Evolutionary conservation across 2,113 vertebrate genomes (phyloP).

Genomic region (Pholis gunnellus): DNA sequence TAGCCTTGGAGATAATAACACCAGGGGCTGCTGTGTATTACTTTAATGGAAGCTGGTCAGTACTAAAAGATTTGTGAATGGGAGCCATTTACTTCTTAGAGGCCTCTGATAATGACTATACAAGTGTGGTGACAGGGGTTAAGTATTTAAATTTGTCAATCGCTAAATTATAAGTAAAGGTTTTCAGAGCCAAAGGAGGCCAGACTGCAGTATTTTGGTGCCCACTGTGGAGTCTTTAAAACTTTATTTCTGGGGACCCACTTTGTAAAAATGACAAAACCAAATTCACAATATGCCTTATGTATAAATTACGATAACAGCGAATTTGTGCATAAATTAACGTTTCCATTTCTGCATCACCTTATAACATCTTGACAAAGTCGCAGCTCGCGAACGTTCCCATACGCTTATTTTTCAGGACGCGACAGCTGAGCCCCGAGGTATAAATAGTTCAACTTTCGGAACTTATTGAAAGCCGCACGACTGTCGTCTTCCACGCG

Average conservation of each 20-base stretch:
- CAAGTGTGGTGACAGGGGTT: constrained; percentile 21
- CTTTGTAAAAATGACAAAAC: background rate
- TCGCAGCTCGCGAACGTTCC: too few relatives aligned
- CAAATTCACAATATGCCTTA: background rate
- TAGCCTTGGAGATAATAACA: constrained; percentile 23
- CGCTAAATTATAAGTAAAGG: constrained; percentile 25
- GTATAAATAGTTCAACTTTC: background rate
- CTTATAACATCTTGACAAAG: background rate
- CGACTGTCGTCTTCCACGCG: too few relatives aligned
- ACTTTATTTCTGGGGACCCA: background rate
- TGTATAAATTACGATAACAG: background rate
- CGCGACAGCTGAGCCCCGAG: background rate
- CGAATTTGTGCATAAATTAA: background rate
- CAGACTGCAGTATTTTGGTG: constrained; percentile 9
- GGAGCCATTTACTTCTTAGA: constrained; percentile 31
- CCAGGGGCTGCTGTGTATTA: constrained; percentile 1
- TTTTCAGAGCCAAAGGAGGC: constrained; percentile 36
- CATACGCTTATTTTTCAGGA: too few relatives aligned
- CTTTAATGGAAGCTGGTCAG: constrained; percentile 29
- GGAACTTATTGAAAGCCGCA: background rate
- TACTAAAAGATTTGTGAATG: background rate
- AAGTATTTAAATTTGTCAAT: constrained; percentile 46
- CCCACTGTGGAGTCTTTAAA: constrained; percentile 7
- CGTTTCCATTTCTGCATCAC: background rate
- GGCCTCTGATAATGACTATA: constrained; percentile 21